Evolutionary conservation across 2,113 vertebrate genomes (phyloP).

Genomic region (Indicator indicator): DNA sequence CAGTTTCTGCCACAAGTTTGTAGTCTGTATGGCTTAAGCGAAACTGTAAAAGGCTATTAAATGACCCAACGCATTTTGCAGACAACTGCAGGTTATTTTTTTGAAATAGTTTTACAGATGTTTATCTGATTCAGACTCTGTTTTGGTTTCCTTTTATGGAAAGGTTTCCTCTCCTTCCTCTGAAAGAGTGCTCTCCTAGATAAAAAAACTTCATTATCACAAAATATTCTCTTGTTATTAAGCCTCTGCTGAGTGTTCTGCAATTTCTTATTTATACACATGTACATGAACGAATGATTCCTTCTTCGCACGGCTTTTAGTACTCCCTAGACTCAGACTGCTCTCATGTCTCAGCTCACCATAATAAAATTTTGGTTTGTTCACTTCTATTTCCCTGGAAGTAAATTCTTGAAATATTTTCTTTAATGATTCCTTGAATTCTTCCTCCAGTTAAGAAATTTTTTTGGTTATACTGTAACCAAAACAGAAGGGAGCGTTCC

Average conservation of each 20-base stretch:
- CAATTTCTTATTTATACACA: neutral
- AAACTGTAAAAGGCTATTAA: neutral
- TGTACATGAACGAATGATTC: neutral
- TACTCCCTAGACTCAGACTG: neutral
- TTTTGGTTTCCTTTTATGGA: neutral
- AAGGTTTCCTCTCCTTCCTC: neutral
- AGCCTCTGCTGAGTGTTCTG: neutral
- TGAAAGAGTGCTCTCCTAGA: neutral
- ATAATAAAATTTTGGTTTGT: neutral
- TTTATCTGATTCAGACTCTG: neutral
- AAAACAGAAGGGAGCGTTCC: neutral
- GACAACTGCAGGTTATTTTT: neutral
- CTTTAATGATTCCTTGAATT: neutral
- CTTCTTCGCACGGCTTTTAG: neutral
- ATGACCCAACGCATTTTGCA: neutral
- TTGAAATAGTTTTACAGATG: neutral
- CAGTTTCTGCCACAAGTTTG: neutral
- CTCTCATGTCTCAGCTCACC: neutral
- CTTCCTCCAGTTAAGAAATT: neutral
- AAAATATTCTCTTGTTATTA: neutral
- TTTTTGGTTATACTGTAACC: neutral
- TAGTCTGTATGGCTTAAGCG: neutral
- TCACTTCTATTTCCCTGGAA: neutral
- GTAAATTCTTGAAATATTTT: neutral
- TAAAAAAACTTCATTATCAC: neutral